These are phyloP conservation scores for Araneus ventricosus DNA, from an alignment of 1,140 invertebrate species.

Conservation along the genomic window DNA sequence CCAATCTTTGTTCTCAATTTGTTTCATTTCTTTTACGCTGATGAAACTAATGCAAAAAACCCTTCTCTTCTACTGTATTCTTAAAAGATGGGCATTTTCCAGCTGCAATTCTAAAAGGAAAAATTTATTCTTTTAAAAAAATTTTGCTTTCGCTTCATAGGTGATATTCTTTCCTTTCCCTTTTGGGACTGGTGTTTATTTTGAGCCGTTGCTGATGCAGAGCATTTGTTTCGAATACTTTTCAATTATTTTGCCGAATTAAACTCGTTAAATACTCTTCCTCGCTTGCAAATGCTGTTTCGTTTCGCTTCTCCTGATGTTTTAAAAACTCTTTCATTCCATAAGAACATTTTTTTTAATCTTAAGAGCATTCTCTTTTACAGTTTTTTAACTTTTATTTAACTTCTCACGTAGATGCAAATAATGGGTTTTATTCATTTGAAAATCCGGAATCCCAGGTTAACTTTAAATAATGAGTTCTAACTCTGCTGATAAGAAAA, in stretches of 20 bases:
- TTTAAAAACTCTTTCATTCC: too few species aligned
- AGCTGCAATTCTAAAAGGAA: background rate
- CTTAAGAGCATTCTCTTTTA: too few species aligned
- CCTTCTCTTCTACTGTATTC: background rate
- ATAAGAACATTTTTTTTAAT: too few species aligned
- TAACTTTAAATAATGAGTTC: too few species aligned
- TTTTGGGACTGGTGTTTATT: background rate
- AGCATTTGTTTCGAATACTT: background rate
- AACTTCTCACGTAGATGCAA: too few species aligned
- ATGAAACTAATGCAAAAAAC: background rate
- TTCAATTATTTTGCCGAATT: constrained; percentile 46
- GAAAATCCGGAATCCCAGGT: too few species aligned
- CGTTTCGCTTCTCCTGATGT: background rate
- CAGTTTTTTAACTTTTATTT: too few species aligned
- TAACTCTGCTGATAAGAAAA: too few species aligned
- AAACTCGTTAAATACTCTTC: constrained; percentile 11
- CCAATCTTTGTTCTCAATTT: too few species aligned
- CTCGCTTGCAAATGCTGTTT: background rate
- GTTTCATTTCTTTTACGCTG: background rate
- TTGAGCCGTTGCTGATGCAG: background rate
- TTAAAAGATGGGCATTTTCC: background rate
- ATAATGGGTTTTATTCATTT: too few species aligned
- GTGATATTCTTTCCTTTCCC: too few species aligned
- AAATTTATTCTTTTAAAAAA: too few species aligned
- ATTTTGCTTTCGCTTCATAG: background rate